These are phyloP conservation scores for Vespertilio murinus DNA, from an alignment of 2,797 vertebrate genomes.

Conservation along the genomic window DNA sequence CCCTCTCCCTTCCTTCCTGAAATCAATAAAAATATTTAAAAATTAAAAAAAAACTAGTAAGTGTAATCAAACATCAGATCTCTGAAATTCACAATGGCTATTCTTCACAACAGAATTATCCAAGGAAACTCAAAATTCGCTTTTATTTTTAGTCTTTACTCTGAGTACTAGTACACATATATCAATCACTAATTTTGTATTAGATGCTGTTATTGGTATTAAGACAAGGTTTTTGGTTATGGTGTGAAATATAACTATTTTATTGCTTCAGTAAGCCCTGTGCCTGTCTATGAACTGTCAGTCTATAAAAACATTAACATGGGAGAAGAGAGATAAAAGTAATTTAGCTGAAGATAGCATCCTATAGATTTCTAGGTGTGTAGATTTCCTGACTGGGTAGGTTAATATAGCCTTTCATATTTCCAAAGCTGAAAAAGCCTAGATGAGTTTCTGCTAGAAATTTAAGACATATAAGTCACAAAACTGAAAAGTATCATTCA, in stretches of 20 bases:
- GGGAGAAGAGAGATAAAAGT: background rate
- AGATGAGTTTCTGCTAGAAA: background rate
- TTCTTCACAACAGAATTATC: conserved; percentile 42
- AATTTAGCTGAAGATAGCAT: background rate
- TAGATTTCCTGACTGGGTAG: background rate
- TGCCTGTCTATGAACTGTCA: background rate
- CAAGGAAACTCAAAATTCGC: background rate
- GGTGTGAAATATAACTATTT: background rate
- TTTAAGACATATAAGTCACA: background rate
- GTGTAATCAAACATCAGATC: conserved; percentile 7
- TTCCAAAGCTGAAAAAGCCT: conserved; percentile 14
- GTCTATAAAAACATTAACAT: conserved; percentile 6
- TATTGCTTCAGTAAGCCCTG: background rate
- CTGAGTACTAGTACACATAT: background rate
- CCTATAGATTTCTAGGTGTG: background rate
- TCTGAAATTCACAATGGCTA: conserved; percentile 14
- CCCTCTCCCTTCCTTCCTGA: no score
- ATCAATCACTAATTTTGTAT: conserved; percentile 1
- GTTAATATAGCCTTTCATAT: background rate
- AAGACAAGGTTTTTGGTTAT: background rate
- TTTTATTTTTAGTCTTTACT: conserved; percentile 21
- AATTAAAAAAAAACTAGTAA: background rate
- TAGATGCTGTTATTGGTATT: background rate
- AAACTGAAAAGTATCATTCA: conserved; percentile 35
- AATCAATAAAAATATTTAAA: no score